Base-by-base conservation (phyloP, 2,113 vertebrate species). In the Notarius lentiginosus region DNA sequence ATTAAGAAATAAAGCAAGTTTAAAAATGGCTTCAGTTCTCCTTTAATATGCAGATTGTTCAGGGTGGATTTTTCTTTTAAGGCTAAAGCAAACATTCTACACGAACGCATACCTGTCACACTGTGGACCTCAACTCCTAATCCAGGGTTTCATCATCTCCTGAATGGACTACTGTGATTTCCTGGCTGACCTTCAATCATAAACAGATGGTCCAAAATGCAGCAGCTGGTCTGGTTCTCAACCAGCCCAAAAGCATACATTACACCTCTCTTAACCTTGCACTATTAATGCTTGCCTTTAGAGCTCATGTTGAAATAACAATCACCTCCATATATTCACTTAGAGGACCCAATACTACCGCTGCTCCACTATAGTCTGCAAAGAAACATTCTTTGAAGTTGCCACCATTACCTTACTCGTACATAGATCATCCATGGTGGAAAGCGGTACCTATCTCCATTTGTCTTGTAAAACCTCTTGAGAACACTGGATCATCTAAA, bases 91-190 rank as follows among this genome's bases (percentile, higher is more conserved):
- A 15, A 1, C 51, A 27, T 79, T 79, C 24, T 30, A 27, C 12
- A 55, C 24, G n/a, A 17, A 53, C 47, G n/a, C 20, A 6, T 77
- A 75, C 18, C 72, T 75, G 18, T 75, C 72, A 76, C 41, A 51
- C 4, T 76, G 73, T 51, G 41, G 47, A 77, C 24, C 51, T 55
- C 75, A 27, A 30, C 24, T 79, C 24, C 14, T 79, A 55, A 79
- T 79, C 51, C 20, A 61, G 79, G 30, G 30, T 81, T 81, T 81
- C 30, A 61, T 12, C 56, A 81, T 81, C 56, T 81, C 30, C 18
- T 80, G 30, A 80, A 60, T 41, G 79, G 79, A 60, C 79, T 80
- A 80, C 79, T 80, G 55, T 80, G 79, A 80, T 56, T 80, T 80
- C 56, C 51, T 80, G 79, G 79, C 79, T 80, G 56, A 58, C 56